phyloP scores from a whole-genome alignment of 2,797 vertebrate species.

The Cynodonichthys magdalenae region DNA sequence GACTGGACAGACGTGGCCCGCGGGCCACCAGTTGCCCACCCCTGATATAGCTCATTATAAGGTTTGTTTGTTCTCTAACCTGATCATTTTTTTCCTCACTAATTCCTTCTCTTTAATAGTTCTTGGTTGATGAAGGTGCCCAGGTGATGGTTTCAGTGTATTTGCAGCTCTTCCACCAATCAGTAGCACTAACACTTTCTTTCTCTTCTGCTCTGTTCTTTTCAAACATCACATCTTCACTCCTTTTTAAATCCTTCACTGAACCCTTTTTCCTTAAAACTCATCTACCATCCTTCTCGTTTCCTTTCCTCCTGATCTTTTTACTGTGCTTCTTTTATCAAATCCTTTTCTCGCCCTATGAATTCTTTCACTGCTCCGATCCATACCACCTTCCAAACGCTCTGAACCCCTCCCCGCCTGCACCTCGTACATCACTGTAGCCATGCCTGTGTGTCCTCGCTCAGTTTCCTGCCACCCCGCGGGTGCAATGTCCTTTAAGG shows the following conservation, averaged over 20 bases:
- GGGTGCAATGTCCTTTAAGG: constrained; percentile 91
- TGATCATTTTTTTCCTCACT: background rate
- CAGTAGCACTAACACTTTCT: constrained; percentile 52
- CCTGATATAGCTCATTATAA: too few species aligned
- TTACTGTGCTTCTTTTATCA: constrained; percentile 17
- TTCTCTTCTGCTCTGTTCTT: constrained; percentile 50
- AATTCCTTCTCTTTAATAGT: background rate
- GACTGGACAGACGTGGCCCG: too few species aligned
- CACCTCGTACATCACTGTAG: constrained; percentile 77
- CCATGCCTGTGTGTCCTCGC: constrained; percentile 98
- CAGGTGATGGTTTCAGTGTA: constrained; percentile 31
- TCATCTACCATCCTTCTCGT: constrained; percentile 17
- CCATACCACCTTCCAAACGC: constrained; percentile 35
- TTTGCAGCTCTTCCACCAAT: constrained; percentile 4
- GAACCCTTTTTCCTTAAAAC: constrained; percentile 47
- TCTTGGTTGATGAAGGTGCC: background rate
- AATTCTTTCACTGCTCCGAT: constrained; percentile 22
- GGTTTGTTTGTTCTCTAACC: background rate
- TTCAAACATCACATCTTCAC: constrained; percentile 23
- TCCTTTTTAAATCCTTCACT: constrained; percentile 11
- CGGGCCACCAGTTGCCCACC: too few species aligned
- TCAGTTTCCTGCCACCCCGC: constrained; percentile 98
- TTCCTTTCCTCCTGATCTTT: constrained; percentile 5
- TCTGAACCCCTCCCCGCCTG: constrained; percentile 16
- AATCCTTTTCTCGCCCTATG: constrained; percentile 24